Evolutionary conservation across 2,888 invertebrate species (phyloP).

Genomic region (Odontothrips loti): DNA sequence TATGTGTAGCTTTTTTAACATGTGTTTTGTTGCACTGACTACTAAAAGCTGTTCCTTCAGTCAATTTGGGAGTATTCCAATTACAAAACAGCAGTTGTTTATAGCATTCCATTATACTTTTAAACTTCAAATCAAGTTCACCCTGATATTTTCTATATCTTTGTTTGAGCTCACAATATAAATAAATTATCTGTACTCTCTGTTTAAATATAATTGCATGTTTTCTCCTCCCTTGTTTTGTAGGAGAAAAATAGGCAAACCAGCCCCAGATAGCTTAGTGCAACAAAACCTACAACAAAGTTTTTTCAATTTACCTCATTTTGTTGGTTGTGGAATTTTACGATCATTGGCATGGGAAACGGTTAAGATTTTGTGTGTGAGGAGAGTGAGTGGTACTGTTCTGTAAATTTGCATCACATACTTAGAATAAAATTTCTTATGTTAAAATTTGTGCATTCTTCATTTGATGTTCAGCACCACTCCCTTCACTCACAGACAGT

Average conservation of each 20-base stretch:
- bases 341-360: neutral
- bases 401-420: constrained; percentile 29
- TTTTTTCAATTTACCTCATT: no score
- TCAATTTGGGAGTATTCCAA: constrained; percentile 28
- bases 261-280: no score
- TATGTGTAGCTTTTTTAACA: constrained; percentile 9
- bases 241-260: no score
- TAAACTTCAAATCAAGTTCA: neutral
- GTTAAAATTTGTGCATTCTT: constrained; percentile 5
- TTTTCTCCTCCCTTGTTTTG: no score
- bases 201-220: no score
- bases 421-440: constrained; percentile 22
- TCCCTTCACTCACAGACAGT: constrained; percentile 20
- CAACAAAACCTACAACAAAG: no score
- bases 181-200: no score
- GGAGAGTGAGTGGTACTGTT: constrained; percentile 23
- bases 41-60: neutral
- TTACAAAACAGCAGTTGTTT: neutral
- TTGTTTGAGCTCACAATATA: no score
- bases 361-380: constrained; percentile 16
- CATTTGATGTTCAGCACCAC: constrained; percentile 26
- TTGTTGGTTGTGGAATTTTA: constrained; percentile 35
- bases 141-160: no score
- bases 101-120: neutral
- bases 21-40: neutral